phyloP scores from a whole-genome alignment of 1,140 invertebrate species.

The Scylla paramamosain region DNA sequence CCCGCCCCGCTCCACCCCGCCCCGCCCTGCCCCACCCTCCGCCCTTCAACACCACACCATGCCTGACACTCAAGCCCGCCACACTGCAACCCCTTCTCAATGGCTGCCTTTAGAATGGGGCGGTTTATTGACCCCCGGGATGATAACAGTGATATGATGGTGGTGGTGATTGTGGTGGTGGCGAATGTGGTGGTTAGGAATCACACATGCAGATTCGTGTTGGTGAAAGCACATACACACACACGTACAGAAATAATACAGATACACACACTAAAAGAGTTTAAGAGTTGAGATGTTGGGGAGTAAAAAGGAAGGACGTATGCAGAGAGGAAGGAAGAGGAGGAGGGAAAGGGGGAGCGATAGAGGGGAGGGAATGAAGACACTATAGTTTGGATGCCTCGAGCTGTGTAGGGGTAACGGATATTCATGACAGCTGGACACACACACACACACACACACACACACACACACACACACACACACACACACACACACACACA shows the following conservation, averaged over 20 bases:
- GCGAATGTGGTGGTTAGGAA: background rate
- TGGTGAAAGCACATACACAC: too few relatives aligned
- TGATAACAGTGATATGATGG: conserved; percentile 19
- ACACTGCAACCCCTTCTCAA: conserved; percentile 37
- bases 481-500: conserved; percentile 34
- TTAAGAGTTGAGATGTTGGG: background rate
- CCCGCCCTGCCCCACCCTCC: background rate
- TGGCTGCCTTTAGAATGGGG: background rate
- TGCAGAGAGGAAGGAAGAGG: background rate
- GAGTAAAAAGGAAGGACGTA: background rate
- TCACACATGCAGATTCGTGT: too few relatives aligned
- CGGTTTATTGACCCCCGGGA: background rate
- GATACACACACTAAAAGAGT: background rate
- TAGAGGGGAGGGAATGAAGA: conserved; percentile 35
- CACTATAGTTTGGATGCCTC: too few relatives aligned
- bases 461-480: conserved; percentile 52
- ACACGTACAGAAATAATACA: too few relatives aligned
- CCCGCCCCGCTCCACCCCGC: background rate
- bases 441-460: conserved; percentile 53
- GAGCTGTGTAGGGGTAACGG: too few relatives aligned
- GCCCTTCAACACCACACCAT: background rate
- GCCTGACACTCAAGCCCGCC: background rate
- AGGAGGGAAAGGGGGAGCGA: background rate
- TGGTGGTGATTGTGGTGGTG: background rate
- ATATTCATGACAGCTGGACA: too few relatives aligned